Evolutionary conservation across 2,113 vertebrate genomes (phyloP).

Genomic region (Prolemur simus): DNA sequence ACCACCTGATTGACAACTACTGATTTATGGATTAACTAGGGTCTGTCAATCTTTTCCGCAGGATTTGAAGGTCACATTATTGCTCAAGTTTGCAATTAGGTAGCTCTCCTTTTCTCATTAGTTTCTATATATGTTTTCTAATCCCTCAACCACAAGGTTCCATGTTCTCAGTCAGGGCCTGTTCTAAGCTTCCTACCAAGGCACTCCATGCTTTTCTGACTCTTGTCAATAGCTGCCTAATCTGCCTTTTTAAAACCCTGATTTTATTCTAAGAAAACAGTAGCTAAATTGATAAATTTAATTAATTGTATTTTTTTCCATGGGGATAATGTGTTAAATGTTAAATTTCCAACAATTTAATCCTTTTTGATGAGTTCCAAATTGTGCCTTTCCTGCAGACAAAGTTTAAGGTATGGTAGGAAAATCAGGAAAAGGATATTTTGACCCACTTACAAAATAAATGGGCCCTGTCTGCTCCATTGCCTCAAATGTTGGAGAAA

Average conservation of each 20-base stretch:
- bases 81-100: background rate
- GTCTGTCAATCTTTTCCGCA: background rate
- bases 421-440: background rate
- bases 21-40: constrained; percentile 8
- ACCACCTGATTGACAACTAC: background rate
- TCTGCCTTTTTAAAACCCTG: background rate
- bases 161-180: background rate
- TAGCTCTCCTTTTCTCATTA: constrained; percentile 27
- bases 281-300: constrained; percentile 12
- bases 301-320: background rate
- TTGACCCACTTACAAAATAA: background rate
- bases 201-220: background rate
- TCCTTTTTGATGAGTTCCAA: background rate
- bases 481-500: background rate
- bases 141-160: background rate
- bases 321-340: background rate
- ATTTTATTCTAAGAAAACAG: constrained; percentile 31
- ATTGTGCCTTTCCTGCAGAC: background rate
- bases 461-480: background rate
- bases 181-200: background rate
- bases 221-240: background rate
- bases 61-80: background rate
- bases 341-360: background rate
- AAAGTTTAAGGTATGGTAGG: background rate
- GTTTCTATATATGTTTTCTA: background rate